Evolutionary conservation across 2,888 invertebrate species (phyloP), one percentile per base, ranked within the genome.

Genomic region (Timema podura): DNA sequence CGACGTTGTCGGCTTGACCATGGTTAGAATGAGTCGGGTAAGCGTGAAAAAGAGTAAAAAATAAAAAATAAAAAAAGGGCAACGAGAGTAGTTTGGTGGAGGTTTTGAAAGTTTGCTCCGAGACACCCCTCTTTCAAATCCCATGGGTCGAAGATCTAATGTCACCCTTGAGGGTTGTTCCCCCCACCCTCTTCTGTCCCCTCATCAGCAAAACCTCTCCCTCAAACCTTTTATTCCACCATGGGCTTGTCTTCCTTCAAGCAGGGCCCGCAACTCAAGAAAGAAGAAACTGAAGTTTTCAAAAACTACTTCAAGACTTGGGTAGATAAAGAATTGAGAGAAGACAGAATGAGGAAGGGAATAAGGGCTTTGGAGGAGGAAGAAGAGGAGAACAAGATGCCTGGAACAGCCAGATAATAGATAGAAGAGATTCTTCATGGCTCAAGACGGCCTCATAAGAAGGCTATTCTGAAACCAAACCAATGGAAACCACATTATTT

Each of bases 361-460:
- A 30, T 30, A 30, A 30, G 30, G 30, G 30, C 30, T 30, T 30
- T 30, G 30, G 30, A 6, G 61, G 61, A 30, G 61, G 13, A 6
- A 15, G 9, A n/a, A 30, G 3, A 9, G 57, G n/a, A 57, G 57
- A 61, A 3, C 10, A 61, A 44, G 45, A 30, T 61, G 44, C 45
- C 61, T 10, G 61, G 57, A 59, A n/a, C 44, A 61, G 13, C 61
- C 30, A 61, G 30, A 61, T 61, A 61, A 61, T 44, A 61, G 61
- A 61, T 61, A 61, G 45, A 10, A 61, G 61, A 30, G 61, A n/a
- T 61, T 13, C 16, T 45, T 16, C 30, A 61, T 30, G 45, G 61
- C 45, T 61, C 5, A 45, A 11, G 16, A 10, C 11, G 16, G 30
- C 61, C 45, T 61, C 30, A 15, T 30, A 30, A 30, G 30, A 30